phyloP scores from a whole-genome alignment of 2,888 invertebrate species.

The Acanthopleura granulata region DNA sequence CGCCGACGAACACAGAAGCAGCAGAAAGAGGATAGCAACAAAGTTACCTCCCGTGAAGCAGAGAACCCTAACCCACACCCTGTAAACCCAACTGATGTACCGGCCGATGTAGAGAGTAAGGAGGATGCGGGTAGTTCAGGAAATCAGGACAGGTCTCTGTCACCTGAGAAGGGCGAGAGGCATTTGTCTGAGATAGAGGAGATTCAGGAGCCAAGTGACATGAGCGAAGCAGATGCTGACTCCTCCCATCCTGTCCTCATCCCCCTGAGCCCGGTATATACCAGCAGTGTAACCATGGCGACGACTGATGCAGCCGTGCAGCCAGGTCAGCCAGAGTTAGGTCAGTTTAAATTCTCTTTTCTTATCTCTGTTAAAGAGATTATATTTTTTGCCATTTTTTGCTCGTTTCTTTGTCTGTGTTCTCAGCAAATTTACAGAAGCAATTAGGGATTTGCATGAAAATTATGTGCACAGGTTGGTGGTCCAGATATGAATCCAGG shows the following conservation, averaged over 20 bases:
- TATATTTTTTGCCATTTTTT: no score
- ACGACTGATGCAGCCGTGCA: no score
- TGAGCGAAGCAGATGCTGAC: not conserved
- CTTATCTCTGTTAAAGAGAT: no score
- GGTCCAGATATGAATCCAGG: no score
- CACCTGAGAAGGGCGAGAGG: not conserved
- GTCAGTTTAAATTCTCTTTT: no score
- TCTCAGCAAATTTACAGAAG: no score
- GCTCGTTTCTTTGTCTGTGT: no score
- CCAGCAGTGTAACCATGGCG: no score
- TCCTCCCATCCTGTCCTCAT: not conserved
- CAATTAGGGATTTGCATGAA: no score
- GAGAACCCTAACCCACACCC: not conserved
- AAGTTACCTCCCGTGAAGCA: not conserved
- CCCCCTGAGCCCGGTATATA: not conserved
- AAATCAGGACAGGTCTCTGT: no score
- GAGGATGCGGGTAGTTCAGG: not conserved
- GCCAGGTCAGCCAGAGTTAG: no score
- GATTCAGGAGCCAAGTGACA: slow-evolving; percentile 6
- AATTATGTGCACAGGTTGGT: no score
- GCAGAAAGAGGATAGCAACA: not conserved
- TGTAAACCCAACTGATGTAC: not conserved
- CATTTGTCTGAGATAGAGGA: not conserved
- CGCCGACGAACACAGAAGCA: not conserved
- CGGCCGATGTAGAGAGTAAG: not conserved